These are phyloP conservation scores for Ormyrus labotus DNA, from an alignment of 2,888 invertebrate genomes.

Conservation along the genomic window DNA sequence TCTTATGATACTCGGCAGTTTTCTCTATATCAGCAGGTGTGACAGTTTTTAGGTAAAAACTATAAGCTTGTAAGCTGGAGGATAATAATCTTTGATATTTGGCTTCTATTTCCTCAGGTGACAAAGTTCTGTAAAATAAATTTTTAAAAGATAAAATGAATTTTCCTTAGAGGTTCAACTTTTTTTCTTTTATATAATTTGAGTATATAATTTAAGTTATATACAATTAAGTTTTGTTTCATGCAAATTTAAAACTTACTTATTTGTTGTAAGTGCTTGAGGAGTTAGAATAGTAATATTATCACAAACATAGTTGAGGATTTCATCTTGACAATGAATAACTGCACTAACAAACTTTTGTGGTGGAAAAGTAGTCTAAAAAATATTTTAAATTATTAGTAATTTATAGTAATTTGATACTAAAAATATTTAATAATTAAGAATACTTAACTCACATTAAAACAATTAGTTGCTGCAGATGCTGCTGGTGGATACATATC, in stretches of 20 bases:
- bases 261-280: constrained; percentile 77
- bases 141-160: constrained; percentile 5
- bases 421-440: constrained; percentile 21
- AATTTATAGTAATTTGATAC: constrained; percentile 36
- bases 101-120: constrained; percentile 82
- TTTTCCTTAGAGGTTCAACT: too few relatives aligned
- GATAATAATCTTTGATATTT: constrained; percentile 83
- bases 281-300: constrained; percentile 81
- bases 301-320: constrained; percentile 84
- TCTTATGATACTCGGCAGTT: constrained; percentile 77
- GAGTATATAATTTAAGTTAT: constrained; percentile 13
- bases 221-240: background rate
- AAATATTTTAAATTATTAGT: constrained; percentile 47
- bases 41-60: constrained; percentile 80
- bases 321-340: constrained; percentile 88
- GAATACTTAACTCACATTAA: constrained; percentile 76
- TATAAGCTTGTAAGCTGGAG: constrained; percentile 82
- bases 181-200: background rate
- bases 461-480: constrained; percentile 82
- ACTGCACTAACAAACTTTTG: constrained; percentile 88
- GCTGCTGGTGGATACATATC: constrained; percentile 92
- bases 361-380: constrained; percentile 86
- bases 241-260: constrained; percentile 67
- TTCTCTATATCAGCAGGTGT: constrained; percentile 77
- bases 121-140: constrained; percentile 75